Conservation (phyloP, 2,113 vertebrate species). For the Tyrannus savana region DNA sequence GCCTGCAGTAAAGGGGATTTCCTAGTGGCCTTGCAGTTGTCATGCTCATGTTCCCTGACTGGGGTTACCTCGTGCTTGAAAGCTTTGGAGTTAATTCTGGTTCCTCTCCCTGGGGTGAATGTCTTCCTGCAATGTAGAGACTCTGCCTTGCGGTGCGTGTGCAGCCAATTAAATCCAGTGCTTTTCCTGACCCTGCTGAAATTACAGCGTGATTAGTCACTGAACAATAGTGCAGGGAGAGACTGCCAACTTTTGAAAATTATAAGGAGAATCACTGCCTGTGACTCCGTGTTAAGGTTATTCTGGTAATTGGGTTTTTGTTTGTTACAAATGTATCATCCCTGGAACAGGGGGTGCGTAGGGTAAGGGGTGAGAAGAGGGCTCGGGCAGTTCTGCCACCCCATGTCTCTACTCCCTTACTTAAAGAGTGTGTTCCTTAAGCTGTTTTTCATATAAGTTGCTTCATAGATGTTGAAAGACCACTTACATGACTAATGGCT, state of each 20-base stretch:
- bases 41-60: neutral
- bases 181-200: constrained; percentile 37
- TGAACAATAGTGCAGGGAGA: neutral
- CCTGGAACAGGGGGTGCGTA: fast-evolving
- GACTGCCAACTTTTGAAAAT: constrained; percentile 18
- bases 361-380: neutral
- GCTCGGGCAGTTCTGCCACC: fast-evolving
- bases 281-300: neutral
- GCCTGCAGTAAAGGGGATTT: neutral
- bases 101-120: neutral
- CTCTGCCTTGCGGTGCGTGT: neutral
- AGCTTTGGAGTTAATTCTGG: neutral
- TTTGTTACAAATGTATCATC: neutral
- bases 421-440: neutral
- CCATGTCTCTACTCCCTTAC: neutral
- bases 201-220: constrained; percentile 28
- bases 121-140: neutral
- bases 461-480: constrained; percentile 28
- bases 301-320: neutral
- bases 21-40: neutral
- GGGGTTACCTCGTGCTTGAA: neutral
- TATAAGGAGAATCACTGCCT: neutral
- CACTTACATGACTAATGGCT: constrained; percentile 12
- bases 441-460: constrained; percentile 1
- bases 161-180: constrained; percentile 32